phyloP scores from a whole-genome alignment of 2,113 vertebrate genomes.

The Cacatua alba region DNA sequence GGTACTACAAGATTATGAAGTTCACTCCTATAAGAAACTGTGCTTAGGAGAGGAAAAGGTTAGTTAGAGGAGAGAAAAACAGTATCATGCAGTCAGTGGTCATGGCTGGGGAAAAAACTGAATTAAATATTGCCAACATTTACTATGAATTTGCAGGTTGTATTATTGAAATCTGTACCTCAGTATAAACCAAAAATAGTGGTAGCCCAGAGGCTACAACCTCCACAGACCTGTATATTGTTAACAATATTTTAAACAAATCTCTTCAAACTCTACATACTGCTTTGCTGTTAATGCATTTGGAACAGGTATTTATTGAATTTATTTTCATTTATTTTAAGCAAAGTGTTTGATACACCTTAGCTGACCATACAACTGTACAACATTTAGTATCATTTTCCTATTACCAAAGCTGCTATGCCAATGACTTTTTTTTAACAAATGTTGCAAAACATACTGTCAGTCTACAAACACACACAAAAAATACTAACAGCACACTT shows the following conservation, averaged over 20 bases:
- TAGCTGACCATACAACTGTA: neutral
- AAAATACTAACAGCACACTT: neutral
- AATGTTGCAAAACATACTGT: neutral
- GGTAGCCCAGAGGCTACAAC: neutral
- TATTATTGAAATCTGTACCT: neutral
- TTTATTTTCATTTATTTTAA: neutral
- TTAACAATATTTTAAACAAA: neutral
- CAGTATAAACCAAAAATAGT: neutral
- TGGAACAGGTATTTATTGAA: neutral
- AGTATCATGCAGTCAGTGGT: neutral
- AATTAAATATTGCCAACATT: neutral
- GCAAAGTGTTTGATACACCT: neutral
- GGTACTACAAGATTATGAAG: neutral
- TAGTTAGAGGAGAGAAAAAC: neutral
- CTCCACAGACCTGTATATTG: neutral
- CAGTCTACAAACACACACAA: neutral
- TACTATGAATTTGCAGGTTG: neutral
- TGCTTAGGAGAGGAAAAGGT: neutral
- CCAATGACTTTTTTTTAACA: neutral
- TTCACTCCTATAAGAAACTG: constrained; percentile 5
- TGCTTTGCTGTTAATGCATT: neutral
- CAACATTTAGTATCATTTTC: neutral
- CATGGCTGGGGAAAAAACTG: neutral
- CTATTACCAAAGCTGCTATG: neutral
- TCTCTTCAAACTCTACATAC: neutral